Evolutionary conservation across 2,113 vertebrate genomes (phyloP), one percentile per base, ranked within the genome.

Genomic region (Psilopsiagon aurifrons): DNA sequence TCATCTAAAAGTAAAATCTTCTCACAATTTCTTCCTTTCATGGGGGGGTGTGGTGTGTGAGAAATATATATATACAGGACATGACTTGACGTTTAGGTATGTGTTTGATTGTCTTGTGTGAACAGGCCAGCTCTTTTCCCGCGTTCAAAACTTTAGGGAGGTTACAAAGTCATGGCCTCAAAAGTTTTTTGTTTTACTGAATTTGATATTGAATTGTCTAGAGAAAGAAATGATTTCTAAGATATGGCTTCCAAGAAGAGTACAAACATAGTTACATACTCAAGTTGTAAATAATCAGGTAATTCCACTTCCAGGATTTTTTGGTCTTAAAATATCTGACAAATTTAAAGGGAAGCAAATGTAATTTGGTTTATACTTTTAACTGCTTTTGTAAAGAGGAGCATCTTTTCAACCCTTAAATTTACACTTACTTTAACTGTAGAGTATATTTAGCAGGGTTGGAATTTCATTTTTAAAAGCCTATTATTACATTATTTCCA

Each of bases 141-240:
- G 80, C 24, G 87, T 11, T 51, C 86, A 46, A 25, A 96, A 97
- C 93, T 97, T 97, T 52, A 82, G 94, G 60, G 88, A 95, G 95
- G 94, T 88, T 96, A 84, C 77, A 75, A 83, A 97, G 75, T 94
- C 66, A 5, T 7, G 85, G 67, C 90, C 92, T 97, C 88, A 83
- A 67, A 96, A 96, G 81, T 84, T 75, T 95, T 93, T 70, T 46
- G 77, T 81, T 94, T 96, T 88, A 59, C 54, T 71, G 63, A 0
- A 0, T 63, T 86, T 8, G 22, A 22, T 33, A 16, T 43, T 14
- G 54, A 78, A 87, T 92, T 71, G 35, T 17, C 84, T 66, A 14
- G 49, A 43, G 59, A 47, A 39, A 75, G 57, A 63, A 81, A 82
- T 37, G 8, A 35, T 95, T 89, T 94, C 81, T 94, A 11, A 83